Conservation (phyloP, 2,113 vertebrate genomes). For the Anarhynchus alexandrinus region DNA sequence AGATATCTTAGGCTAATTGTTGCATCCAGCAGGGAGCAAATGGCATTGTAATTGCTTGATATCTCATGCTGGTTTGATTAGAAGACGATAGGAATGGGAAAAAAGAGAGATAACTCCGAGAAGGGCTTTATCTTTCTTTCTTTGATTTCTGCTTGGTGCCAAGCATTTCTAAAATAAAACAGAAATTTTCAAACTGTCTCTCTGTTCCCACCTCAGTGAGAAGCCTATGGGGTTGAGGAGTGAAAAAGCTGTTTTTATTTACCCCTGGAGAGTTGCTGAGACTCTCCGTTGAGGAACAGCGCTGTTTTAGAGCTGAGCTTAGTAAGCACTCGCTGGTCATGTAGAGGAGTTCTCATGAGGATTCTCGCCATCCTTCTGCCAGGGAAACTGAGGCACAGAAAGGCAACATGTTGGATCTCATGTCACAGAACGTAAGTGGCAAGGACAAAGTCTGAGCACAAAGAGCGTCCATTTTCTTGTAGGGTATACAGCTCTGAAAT, state of each 20-base stretch:
- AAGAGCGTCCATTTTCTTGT: background rate
- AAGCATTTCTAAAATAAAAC: background rate
- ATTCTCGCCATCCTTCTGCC: background rate
- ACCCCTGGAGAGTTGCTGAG: background rate
- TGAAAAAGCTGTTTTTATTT: background rate
- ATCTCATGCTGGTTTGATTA: slow-evolving; percentile 64
- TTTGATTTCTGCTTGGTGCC: background rate
- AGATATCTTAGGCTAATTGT: slow-evolving; percentile 68
- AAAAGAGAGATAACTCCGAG: background rate
- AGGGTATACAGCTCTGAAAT: background rate
- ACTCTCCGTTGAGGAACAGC: accelerated
- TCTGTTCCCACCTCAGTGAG: background rate
- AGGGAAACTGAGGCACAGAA: background rate
- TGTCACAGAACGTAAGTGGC: accelerated
- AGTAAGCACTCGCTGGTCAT: background rate
- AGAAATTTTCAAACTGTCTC: background rate
- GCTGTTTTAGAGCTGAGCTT: background rate
- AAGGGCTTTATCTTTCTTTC: background rate
- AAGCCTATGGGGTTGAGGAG: background rate
- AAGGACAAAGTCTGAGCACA: background rate
- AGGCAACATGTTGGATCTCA: background rate
- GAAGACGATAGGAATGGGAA: slow-evolving; percentile 36
- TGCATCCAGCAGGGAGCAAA: slow-evolving; percentile 70
- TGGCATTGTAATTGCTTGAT: slow-evolving; percentile 70
- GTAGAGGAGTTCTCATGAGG: background rate